phyloP scores from a whole-genome alignment of 2,888 invertebrate species.

The Apamea monoglypha region DNA sequence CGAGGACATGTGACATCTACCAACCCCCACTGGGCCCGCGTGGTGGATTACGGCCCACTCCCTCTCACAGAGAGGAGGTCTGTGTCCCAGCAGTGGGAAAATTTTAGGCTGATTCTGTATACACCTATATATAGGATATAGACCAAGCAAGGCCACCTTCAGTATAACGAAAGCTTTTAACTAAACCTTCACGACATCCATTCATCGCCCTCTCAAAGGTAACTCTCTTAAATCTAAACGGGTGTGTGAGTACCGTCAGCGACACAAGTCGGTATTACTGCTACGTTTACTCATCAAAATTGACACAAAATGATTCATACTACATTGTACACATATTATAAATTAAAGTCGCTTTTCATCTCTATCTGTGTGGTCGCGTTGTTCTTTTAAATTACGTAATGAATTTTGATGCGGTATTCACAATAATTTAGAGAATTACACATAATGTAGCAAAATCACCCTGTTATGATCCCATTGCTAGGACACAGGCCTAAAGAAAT shows the following conservation, averaged over 20 bases:
- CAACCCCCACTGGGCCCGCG: no score
- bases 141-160: not conserved
- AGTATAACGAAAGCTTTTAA: slow-evolving; percentile 1
- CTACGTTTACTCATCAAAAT: not conserved
- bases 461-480: no score
- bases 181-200: not conserved
- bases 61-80: no score
- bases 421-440: not conserved
- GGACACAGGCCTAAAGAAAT: no score
- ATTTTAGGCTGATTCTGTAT: no score
- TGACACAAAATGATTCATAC: not conserved
- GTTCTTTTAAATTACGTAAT: not conserved
- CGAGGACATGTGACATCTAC: no score
- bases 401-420: not conserved
- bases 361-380: not conserved
- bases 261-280: not conserved
- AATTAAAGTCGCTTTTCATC: not conserved
- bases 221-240: slow-evolving; percentile 23
- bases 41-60: no score
- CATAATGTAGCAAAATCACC: no score
- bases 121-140: no score
- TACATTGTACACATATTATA: not conserved
- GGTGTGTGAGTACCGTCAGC: not conserved
- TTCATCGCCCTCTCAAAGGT: slow-evolving; percentile 1
- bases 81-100: not conserved